Base-by-base conservation (phyloP, 1,140 invertebrate genomes). In the Drosophila rufa region DNA sequence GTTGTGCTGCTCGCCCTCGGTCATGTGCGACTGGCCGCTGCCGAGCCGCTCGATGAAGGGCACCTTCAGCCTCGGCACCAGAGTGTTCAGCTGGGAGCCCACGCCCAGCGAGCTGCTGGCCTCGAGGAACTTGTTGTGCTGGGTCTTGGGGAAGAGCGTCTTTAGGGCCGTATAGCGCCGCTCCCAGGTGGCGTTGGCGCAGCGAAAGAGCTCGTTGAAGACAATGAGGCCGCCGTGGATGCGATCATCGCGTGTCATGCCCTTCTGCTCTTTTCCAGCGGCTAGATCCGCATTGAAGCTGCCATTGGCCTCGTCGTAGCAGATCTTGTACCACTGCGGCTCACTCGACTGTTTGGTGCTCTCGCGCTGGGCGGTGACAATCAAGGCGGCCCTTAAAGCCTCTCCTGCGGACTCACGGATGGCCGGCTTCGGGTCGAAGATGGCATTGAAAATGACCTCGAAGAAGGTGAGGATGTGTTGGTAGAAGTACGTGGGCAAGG, bases 401-500 rank as follows among this genome's bases (percentile, higher is more conserved):
- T 98, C 97, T 0, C 98, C 97, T 9, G 98, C 98, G 7, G 96
- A 96, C 93, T 99, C 98, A 55, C 99, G 94, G 67, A 99, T 97
- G 15, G 96, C 95, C n/a, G 97, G 95, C 93, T 99, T 99, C 0
- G 97, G 96, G 94, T 99, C 98, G 65, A 97, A 95, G 36, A 99
- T 95, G 3, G 98, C 97, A 84, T 96, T 96, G 81, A 99, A 98
- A 67, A 99, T 99, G 42, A 97, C 95, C 69, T 99, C 98, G 93
- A 99, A 99, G 93, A 99, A 99, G 51, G 96, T 96, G 17, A 97
- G 97, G 0, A 99, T 97, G 95, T 99, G 98, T 94, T 99, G 98
- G 92, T 99, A 99, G 93, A 99, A 99, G 93, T 99, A 99, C 15
- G 98, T 99, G 3, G 98, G 98, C 93, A 99, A 98, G 14, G 97